Percentiles rank a stretch among this genome's conserved stretches.
Evolutionary conservation across 1,140 invertebrate species (phyloP).

Genomic region (Aphaenogaster floridana): DNA sequence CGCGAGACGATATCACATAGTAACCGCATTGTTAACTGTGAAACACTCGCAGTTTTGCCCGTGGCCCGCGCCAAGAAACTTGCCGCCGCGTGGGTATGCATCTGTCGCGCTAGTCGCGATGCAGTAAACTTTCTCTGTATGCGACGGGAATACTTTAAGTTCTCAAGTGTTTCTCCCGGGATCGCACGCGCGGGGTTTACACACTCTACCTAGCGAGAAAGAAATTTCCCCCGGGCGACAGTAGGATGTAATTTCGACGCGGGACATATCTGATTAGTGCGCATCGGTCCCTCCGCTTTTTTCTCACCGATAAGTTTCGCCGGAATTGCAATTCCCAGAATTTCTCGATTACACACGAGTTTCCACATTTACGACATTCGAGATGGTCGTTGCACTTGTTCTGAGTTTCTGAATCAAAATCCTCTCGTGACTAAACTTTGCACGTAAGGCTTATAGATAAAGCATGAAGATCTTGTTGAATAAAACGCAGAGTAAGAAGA

Average conservation of each 20-base stretch:
- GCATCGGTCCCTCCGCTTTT: conserved; percentile 24
- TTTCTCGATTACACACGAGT: conserved; percentile 57
- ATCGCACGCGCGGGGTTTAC: conserved; percentile 19
- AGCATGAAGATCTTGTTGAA: not conserved
- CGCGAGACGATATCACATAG: not conserved
- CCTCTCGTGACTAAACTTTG: conserved; percentile 6
- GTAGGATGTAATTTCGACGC: conserved; percentile 41
- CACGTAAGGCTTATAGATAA: not conserved
- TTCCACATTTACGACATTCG: conserved; percentile 44
- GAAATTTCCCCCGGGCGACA: conserved; percentile 48
- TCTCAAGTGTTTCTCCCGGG: conserved; percentile 40
- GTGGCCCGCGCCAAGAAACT: conserved; percentile 47
- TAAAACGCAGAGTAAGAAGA: not conserved
- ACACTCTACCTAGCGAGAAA: conserved; percentile 29
- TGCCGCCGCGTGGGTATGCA: conserved; percentile 35
- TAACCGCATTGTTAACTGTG: conserved; percentile 59
- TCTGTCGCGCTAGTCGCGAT: conserved; percentile 42
- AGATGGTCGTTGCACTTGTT: conserved; percentile 24
- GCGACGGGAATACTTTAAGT: conserved; percentile 51
- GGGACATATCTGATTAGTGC: conserved; percentile 46
- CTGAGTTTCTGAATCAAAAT: conserved; percentile 22
- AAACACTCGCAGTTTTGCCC: conserved; percentile 54
- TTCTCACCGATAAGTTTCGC: conserved; percentile 18
- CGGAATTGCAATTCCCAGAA: conserved; percentile 40
- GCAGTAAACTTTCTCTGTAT: conserved; percentile 48